A percentile compares a stretch with the other conserved stretches of the same genome.
phyloP scores from a whole-genome alignment of 2,113 vertebrate genomes.

The Melanocharis versteri region DNA sequence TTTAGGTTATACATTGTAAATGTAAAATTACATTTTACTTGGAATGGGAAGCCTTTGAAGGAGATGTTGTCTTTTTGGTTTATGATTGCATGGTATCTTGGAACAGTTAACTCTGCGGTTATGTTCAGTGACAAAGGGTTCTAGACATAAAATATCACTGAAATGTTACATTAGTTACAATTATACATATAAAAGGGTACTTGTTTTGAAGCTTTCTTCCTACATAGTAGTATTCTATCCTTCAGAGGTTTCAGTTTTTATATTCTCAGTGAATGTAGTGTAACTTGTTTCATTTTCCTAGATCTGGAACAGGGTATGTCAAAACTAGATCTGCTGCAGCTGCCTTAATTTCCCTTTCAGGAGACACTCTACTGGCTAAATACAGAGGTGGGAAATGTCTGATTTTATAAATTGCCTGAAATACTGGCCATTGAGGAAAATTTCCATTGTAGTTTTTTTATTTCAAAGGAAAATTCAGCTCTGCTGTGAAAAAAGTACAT shows the following conservation, averaged over 20 bases:
- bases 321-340: slow-evolving; percentile 62
- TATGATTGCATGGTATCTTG: neutral
- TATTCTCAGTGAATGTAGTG: neutral
- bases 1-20: neutral
- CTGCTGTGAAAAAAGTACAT: neutral
- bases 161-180: neutral
- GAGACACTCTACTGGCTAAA: slow-evolving; percentile 76
- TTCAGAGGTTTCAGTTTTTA: neutral
- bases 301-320: slow-evolving; percentile 64
- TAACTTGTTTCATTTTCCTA: slow-evolving; percentile 23
- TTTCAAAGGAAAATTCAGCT: neutral
- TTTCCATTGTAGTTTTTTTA: neutral
- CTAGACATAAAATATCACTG: neutral
- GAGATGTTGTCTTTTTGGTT: neutral
- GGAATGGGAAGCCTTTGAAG: neutral
- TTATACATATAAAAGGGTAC: neutral
- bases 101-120: neutral
- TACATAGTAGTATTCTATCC: neutral
- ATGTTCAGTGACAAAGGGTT: neutral
- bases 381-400: slow-evolving; percentile 73
- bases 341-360: slow-evolving; percentile 76
- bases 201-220: neutral
- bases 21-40: neutral
- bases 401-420: neutral
- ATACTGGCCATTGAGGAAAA: neutral